Evolutionary conservation across 2,888 invertebrate species (phyloP).

Genomic region (Cryptocephalus primarius): DNA sequence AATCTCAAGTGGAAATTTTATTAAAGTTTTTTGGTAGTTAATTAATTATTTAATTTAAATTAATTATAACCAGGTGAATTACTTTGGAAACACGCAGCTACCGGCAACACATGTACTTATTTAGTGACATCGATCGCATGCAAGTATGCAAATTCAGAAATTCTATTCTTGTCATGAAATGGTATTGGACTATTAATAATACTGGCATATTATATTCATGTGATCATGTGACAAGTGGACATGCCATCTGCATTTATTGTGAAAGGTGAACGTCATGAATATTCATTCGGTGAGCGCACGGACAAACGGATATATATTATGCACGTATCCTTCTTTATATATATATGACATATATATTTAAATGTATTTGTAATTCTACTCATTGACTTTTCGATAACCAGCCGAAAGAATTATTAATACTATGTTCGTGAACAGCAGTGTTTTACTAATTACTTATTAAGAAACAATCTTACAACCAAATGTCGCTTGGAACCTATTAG

Average conservation of each 20-base stretch:
- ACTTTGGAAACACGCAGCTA: too few relatives aligned
- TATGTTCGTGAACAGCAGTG: too few relatives aligned
- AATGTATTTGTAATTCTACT: background rate
- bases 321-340: background rate
- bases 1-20: too few relatives aligned
- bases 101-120: background rate
- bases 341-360: background rate
- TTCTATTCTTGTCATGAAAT: constrained; percentile 21
- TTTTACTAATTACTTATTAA: too few relatives aligned
- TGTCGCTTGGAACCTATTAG: too few relatives aligned
- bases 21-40: too few relatives aligned
- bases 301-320: background rate
- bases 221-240: constrained; percentile 23
- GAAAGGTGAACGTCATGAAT: constrained; percentile 20
- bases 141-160: constrained; percentile 17
- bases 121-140: constrained; percentile 4
- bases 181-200: constrained; percentile 21
- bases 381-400: background rate
- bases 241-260: constrained; percentile 23
- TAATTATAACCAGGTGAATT: too few relatives aligned
- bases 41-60: too few relatives aligned
- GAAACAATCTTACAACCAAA: too few relatives aligned
- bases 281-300: constrained; percentile 13
- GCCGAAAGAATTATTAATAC: too few relatives aligned
- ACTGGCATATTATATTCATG: constrained; percentile 21